Percentiles rank a stretch among this genome's conserved stretches.
Evolutionary conservation across 2,113 vertebrate genomes (phyloP).

Genomic region (Myotis brandtii): DNA sequence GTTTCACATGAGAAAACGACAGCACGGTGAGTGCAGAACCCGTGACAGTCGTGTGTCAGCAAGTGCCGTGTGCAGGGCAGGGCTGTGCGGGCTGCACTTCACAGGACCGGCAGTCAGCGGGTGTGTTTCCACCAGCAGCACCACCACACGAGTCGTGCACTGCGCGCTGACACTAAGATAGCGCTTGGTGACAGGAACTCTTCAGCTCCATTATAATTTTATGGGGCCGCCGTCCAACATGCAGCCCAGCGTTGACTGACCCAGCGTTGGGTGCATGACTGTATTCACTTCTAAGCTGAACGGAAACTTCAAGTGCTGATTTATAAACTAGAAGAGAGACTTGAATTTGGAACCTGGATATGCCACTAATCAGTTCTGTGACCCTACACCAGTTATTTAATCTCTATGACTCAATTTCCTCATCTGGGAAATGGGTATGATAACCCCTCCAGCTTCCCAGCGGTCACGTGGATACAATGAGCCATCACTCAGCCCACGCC

Average conservation of each 20-base stretch:
- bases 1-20: too few relatives aligned
- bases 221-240: neutral
- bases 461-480: neutral
- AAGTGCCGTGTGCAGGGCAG: too few relatives aligned
- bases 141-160: neutral
- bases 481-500: neutral
- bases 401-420: neutral
- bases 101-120: neutral
- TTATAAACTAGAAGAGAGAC: neutral
- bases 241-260: too few relatives aligned
- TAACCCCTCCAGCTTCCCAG: neutral
- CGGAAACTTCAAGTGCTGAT: neutral
- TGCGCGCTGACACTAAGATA: neutral
- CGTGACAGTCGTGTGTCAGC: neutral
- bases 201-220: neutral
- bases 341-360: neutral
- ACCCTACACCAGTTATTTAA: neutral
- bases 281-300: neutral
- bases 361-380: neutral
- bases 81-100: neutral
- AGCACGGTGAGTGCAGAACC: too few relatives aligned
- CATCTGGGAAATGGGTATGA: slow-evolving; percentile 61
- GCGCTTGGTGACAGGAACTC: neutral
- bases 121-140: neutral
- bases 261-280: neutral